Base-by-base conservation (phyloP, 1,140 invertebrate species). In the Sinella curviseta region DNA sequence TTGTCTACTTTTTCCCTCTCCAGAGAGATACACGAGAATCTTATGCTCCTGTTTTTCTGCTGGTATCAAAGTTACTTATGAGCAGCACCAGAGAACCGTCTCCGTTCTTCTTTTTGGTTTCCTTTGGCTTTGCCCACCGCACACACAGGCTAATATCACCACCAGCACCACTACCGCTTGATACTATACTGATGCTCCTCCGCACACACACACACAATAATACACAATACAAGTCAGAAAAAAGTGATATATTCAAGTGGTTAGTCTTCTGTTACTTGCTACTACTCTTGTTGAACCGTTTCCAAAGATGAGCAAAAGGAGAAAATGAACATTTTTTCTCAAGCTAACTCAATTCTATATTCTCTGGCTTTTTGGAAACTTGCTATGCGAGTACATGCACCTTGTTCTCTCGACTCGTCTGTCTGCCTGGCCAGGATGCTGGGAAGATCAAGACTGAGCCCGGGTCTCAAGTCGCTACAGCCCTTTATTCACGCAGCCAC, bases 371-470 rank as follows among this genome's bases (percentile, higher is more conserved):
- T 8, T 4, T 17, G 65, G 24, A 33, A 70, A 33, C n/a, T 12
- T 12, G 39, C 39, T 48, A 48, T 48, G 39, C 39, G 39, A 48
- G 39, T 20, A 48, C 8, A 48, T 12, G 39, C 8, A 70, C 31
- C 30, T 70, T 30, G 26, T 70, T 3, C 26, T 70, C 8, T 33
- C 31, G 30, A 48, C 39, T 31, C 26, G 3, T 8, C 1, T 30
- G 30, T 70, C 26, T 70, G 8, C 31, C 8, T 70, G 8, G 8
- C 20, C 65, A 14, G 65, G 28, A 70, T 31, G 65, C 65, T 70
- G 65, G 28, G 12, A 33, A 70, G 65, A 70, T 70, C 28, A 70
- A 30, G 65, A 70, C 65, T 70, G 65, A 70, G 31, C 65, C 31
- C 57, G 30, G 12, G 26, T 70, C 30, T 70, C 28, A 1, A 48